Percentiles rank a stretch among this genome's conserved stretches.
Evolutionary conservation across 2,113 vertebrate species (phyloP).

Genomic region (Vulpes lagopus): DNA sequence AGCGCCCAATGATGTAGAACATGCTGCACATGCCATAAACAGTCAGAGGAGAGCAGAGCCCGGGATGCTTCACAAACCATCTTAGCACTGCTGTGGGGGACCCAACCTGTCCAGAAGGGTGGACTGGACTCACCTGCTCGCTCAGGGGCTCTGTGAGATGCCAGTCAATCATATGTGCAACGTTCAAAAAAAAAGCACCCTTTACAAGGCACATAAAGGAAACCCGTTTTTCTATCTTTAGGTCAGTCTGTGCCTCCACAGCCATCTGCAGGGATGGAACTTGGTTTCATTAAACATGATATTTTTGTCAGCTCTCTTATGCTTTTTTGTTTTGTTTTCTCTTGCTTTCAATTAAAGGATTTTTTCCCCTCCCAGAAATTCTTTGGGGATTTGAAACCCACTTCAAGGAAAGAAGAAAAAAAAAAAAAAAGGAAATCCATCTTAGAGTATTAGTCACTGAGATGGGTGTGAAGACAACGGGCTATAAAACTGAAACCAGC

Average conservation of each 20-base stretch:
- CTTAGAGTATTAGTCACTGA: conserved; percentile 75
- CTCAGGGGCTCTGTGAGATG: fast-evolving
- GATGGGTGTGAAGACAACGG: conserved; percentile 72
- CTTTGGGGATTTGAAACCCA: conserved; percentile 83
- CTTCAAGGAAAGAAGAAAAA: conserved; percentile 75
- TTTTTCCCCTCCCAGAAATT: conserved; percentile 77
- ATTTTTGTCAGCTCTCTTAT: conserved; percentile 81
- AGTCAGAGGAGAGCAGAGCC: background rate
- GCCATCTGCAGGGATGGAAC: conserved; percentile 70
- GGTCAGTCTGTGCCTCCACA: conserved; percentile 66
- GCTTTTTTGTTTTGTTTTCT: conserved; percentile 80
- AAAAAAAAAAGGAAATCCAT: conserved; percentile 75
- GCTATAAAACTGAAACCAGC: conserved; percentile 51
- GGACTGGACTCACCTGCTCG: background rate
- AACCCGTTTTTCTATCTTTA: conserved; percentile 65
- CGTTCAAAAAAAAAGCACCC: background rate
- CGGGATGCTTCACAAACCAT: background rate
- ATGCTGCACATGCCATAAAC: background rate
- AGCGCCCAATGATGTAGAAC: background rate
- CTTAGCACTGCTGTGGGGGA: too few relatives aligned
- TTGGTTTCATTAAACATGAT: conserved; percentile 78
- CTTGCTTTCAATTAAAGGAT: conserved; percentile 83
- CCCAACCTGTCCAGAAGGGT: fast-evolving
- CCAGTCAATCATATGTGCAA: background rate
- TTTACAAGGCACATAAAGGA: background rate